Conservation (phyloP, 2,888 invertebrate genomes). For the Ornithoptera alexandrae region DNA sequence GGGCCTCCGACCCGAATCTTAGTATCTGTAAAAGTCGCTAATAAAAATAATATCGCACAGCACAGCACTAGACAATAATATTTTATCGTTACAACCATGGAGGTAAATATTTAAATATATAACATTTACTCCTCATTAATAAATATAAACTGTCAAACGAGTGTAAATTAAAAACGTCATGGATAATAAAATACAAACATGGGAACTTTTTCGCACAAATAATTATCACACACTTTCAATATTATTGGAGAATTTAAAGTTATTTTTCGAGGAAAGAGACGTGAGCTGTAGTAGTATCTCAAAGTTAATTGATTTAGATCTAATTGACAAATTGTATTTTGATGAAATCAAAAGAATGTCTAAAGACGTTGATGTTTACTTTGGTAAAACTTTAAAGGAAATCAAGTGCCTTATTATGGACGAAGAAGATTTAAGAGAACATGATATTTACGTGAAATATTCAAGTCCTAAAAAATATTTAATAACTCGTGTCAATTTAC, state of each 20-base stretch:
- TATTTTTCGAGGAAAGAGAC: conserved; percentile 14
- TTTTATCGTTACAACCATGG: not conserved
- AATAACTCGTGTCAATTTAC: conserved; percentile 49
- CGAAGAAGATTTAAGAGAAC: conserved; percentile 48
- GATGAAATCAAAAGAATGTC: conserved; percentile 48
- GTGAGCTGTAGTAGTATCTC: conserved; percentile 9
- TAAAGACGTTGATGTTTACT: conserved; percentile 44
- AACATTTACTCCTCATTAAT: not conserved
- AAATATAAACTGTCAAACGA: not conserved
- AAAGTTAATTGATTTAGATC: conserved; percentile 32
- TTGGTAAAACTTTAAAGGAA: conserved; percentile 61
- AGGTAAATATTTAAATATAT: not conserved
- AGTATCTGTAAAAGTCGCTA: too few relatives aligned
- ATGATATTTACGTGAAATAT: conserved; percentile 55
- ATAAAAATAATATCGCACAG: too few relatives aligned
- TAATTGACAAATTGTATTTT: conserved; percentile 18
- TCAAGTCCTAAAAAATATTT: conserved; percentile 42
- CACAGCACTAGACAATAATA: too few relatives aligned
- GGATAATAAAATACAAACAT: conserved; percentile 10
- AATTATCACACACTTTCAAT: conserved; percentile 10
- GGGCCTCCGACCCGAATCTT: too few relatives aligned
- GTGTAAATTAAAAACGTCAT: conserved; percentile 1
- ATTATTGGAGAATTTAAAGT: conserved; percentile 14
- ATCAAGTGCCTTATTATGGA: conserved; percentile 53
- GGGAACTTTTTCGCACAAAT: conserved; percentile 7